Percentiles rank a stretch among this genome's conserved stretches.
phyloP scores from a whole-genome alignment of 2,113 vertebrate genomes.

The Drymodes brunneopygia region DNA sequence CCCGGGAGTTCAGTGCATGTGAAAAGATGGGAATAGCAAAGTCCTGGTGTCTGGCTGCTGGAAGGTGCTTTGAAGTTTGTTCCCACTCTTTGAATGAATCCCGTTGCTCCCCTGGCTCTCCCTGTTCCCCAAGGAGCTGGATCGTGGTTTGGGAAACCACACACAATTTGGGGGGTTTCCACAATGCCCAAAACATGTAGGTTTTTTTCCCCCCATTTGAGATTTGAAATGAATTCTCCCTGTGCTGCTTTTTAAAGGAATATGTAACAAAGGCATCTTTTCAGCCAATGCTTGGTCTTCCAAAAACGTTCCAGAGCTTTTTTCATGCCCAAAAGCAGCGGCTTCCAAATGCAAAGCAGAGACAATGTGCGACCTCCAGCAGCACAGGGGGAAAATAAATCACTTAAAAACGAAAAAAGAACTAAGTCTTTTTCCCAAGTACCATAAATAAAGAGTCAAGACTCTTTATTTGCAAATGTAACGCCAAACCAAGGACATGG shows the following conservation, averaged over 20 bases:
- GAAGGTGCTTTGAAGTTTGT: background rate
- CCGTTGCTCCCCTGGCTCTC: background rate
- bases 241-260: background rate
- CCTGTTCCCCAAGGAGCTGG: background rate
- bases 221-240: background rate
- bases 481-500: background rate
- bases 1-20: background rate
- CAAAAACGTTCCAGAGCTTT: background rate
- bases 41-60: background rate
- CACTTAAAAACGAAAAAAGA: background rate
- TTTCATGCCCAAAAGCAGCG: background rate
- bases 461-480: background rate
- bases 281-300: background rate
- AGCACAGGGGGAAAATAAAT: background rate
- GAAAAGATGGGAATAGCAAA: background rate
- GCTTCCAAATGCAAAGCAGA: background rate
- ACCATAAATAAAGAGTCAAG: background rate
- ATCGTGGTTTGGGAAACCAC: background rate
- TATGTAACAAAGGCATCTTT: background rate
- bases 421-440: background rate
- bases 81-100: background rate
- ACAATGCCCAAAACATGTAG: background rate
- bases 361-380: background rate
- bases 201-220: background rate
- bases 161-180: background rate